phyloP scores from a whole-genome alignment of 2,113 vertebrate genomes.

The Proteles cristata region DNA sequence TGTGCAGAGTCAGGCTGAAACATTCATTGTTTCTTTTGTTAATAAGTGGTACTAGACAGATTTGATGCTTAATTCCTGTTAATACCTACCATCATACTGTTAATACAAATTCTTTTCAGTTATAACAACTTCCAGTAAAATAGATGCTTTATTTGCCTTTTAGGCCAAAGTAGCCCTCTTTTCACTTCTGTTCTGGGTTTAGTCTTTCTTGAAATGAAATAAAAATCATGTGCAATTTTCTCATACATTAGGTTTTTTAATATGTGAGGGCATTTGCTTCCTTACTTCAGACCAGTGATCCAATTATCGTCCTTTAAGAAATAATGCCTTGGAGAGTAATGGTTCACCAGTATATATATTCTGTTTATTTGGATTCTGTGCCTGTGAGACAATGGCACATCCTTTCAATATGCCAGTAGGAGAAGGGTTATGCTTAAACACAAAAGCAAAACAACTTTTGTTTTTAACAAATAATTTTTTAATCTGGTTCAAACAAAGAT shows the following conservation, averaged over 20 bases:
- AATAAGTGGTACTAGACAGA: background rate
- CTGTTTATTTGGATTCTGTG: background rate
- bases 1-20: background rate
- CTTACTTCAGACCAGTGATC: background rate
- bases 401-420: background rate
- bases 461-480: slow-evolving; percentile 13
- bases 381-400: slow-evolving; percentile 27
- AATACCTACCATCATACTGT: background rate
- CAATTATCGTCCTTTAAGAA: slow-evolving; percentile 41
- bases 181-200: background rate
- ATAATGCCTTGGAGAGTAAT: background rate
- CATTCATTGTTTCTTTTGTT: fast-evolving
- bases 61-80: background rate
- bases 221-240: background rate
- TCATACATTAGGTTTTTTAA: background rate
- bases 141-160: background rate
- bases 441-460: slow-evolving; percentile 20
- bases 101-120: background rate
- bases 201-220: background rate
- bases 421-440: background rate
- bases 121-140: background rate
- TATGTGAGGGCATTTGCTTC: slow-evolving; percentile 14
- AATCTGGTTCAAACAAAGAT: background rate
- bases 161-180: background rate
- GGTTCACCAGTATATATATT: background rate